phyloP scores from a whole-genome alignment of 2,797 vertebrate species.

The Austrolebias charrua region DNA sequence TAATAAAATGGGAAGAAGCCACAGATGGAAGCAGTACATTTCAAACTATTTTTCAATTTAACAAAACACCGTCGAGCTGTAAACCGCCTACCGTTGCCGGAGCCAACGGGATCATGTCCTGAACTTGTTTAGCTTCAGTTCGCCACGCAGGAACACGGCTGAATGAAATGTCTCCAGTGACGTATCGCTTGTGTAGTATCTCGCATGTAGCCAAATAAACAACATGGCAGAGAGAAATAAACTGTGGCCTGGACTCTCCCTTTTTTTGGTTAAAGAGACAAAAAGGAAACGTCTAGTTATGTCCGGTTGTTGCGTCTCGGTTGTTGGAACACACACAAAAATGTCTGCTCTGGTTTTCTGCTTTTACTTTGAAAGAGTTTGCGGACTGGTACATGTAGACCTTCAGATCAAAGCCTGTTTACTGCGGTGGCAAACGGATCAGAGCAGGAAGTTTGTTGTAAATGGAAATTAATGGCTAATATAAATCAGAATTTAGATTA shows the following conservation, averaged over 20 bases:
- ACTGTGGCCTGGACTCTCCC: slow-evolving; percentile 34
- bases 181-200: slow-evolving; percentile 59
- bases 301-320: slow-evolving; percentile 59
- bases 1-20: slow-evolving; percentile 12
- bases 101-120: slow-evolving; percentile 46
- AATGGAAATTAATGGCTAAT: background rate
- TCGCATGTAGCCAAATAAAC: slow-evolving; percentile 63
- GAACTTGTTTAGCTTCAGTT: slow-evolving; percentile 58
- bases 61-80: slow-evolving; percentile 44
- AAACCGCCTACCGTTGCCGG: slow-evolving; percentile 39
- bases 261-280: slow-evolving; percentile 16
- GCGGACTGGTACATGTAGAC: slow-evolving; percentile 41
- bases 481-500: background rate
- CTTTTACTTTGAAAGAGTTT: slow-evolving; percentile 37
- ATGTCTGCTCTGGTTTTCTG: slow-evolving; percentile 44
- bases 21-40: slow-evolving; percentile 25
- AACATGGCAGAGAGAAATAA: slow-evolving; percentile 49
- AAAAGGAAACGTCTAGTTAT: slow-evolving; percentile 32
- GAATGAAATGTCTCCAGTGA: slow-evolving; percentile 53
- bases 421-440: background rate
- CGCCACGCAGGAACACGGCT: slow-evolving; percentile 40
- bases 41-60: slow-evolving; percentile 6
- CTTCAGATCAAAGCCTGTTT: slow-evolving; percentile 22
- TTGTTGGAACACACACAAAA: slow-evolving; percentile 35
- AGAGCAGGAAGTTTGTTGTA: background rate